These are phyloP conservation scores for Polymixis lichenea DNA, from an alignment of 2,888 invertebrate species.

Conservation along the genomic window DNA sequence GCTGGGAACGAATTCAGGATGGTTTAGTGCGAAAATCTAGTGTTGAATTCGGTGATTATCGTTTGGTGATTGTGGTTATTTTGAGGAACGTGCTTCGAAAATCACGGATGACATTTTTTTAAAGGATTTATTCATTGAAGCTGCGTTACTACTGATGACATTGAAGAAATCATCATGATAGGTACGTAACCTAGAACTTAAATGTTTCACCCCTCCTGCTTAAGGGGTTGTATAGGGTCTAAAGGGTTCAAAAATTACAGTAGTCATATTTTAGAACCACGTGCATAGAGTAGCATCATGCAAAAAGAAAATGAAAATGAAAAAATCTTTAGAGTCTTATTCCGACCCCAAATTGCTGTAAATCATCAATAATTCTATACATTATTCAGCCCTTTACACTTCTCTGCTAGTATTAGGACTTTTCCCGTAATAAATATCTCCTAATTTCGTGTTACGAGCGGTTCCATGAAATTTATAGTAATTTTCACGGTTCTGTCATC, in stretches of 20 bases:
- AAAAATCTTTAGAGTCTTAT: not conserved
- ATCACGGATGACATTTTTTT: conserved; percentile 18
- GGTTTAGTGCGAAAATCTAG: conserved; percentile 25
- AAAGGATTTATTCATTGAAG: conserved; percentile 17
- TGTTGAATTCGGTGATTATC: conserved; percentile 44
- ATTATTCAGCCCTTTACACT: not conserved
- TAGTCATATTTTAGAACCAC: not conserved
- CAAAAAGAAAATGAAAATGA: not conserved
- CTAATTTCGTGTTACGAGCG: not conserved
- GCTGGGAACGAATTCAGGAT: conserved; percentile 10
- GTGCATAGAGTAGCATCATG: not conserved
- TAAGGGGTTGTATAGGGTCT: not conserved
- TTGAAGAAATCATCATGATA: conserved; percentile 13
- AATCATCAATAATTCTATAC: conserved; percentile 23
- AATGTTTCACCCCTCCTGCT: conserved; percentile 17
- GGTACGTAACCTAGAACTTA: conserved; percentile 34
- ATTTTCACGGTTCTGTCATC: not conserved
- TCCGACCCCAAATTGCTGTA: not conserved
- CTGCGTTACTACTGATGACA: conserved; percentile 29
- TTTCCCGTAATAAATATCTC: not conserved
- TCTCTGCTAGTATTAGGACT: not conserved
- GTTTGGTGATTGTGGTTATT: conserved; percentile 24
- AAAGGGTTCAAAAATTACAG: not conserved
- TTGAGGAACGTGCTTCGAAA: conserved; percentile 1
- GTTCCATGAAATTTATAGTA: not conserved